Evolutionary conservation across 2,797 vertebrate genomes (phyloP).

Genomic region (Argentina silus): DNA sequence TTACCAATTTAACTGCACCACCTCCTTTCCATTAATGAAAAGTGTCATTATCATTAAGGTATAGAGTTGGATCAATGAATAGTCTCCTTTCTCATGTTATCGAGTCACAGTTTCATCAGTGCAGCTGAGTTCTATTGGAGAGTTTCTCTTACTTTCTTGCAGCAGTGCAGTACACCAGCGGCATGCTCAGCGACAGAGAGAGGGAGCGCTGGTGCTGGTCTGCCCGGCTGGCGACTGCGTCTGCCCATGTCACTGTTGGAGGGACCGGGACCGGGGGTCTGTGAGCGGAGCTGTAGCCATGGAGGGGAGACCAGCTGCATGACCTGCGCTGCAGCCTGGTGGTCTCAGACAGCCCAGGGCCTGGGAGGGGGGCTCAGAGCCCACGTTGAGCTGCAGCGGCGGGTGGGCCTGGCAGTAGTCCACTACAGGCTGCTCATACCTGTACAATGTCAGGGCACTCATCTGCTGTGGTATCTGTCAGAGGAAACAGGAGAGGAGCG

Average conservation of each 20-base stretch:
- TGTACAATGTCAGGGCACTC: conserved; percentile 88
- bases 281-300: conserved; percentile 66
- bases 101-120: conserved; percentile 53
- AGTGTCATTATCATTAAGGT: conserved; percentile 51
- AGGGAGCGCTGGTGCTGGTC: conserved; percentile 7
- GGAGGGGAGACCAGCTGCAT: conserved; percentile 57
- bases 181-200: conserved; percentile 26
- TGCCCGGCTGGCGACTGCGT: conserved; percentile 27
- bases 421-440: conserved; percentile 88
- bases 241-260: conserved; percentile 65
- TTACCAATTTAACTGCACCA: conserved; percentile 56
- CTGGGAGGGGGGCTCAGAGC: conserved; percentile 75
- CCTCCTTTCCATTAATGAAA: conserved; percentile 56
- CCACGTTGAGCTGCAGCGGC: conserved; percentile 86
- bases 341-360: conserved; percentile 58
- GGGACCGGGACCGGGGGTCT: conserved; percentile 64
- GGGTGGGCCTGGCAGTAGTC: conserved; percentile 90
- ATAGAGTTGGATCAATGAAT: conserved; percentile 43
- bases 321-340: conserved; percentile 47
- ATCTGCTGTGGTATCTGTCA: conserved; percentile 86
- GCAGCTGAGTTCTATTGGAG: conserved; percentile 42
- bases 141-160: not conserved
- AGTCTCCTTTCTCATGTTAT: conserved; percentile 47
- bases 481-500: not conserved
- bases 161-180: not conserved